Base-by-base conservation (phyloP, 2,113 vertebrate genomes). In the Pterocles burchelli region DNA sequence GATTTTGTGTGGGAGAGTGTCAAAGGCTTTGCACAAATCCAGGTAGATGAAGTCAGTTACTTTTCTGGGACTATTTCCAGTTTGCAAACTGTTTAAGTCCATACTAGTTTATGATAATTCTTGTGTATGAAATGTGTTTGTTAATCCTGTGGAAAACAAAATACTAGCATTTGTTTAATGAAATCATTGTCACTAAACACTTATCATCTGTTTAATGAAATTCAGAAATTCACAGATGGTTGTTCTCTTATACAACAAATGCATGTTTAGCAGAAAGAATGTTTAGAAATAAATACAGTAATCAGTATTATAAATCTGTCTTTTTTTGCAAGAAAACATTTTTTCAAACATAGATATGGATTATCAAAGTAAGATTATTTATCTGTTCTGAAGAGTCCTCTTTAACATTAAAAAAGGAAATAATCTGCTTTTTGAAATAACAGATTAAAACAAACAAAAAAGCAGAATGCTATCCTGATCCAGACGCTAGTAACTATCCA, bases 141-240 rank as follows among this genome's bases (percentile, higher is more conserved):
- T 90, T 90, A 96, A 97, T 95, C 88, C 62, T 36, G 67, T 74
- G 77, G 82, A 97, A 92, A 91, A 89, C 66, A 74, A 91, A 95
- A 90, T 87, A 38, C 68, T 72, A 93, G 55, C 93, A 96, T 94
- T 95, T 95, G 85, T 87, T 95, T 97, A 96, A 94, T 96, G 90
- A 94, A 97, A 93, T 84, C 73, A 78, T 95, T 95, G 92, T 84
- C 94, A 92, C 89, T 93, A 93, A 96, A 90, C 75, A 90, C 72
- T 96, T 94, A 81, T 93, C 82, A 86, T 92, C 94, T 95, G 61
- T 95, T 94, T 96, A 95, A 94, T 95, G 90, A 88, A 97, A 96
- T 88, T 94, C 93, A 91, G 89, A 82, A 88, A 80, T 63, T 88
- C 93, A 90, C 94, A 96, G 86, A 95, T 91, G 94, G 91, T 45